A percentile compares a stretch with the other conserved stretches of the same genome.
These are phyloP conservation scores for Lipotes vexillifer DNA, from an alignment of 2,113 vertebrate species.

Conservation along the genomic window DNA sequence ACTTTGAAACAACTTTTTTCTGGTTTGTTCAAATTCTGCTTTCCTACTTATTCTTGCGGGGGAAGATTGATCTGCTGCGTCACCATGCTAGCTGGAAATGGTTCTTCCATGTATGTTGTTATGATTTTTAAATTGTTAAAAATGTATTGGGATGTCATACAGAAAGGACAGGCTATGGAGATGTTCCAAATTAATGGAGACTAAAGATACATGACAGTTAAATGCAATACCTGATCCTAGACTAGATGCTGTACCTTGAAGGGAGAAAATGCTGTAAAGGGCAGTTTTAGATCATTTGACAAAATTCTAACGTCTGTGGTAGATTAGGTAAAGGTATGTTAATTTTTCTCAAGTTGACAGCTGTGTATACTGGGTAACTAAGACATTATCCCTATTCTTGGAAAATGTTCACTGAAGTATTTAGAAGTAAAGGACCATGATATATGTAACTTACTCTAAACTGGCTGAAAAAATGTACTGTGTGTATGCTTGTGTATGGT, in stretches of 20 bases:
- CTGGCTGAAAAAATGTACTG: rapidly evolving
- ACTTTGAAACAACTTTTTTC: background rate
- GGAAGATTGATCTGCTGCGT: background rate
- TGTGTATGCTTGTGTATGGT: background rate
- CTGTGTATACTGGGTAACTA: background rate
- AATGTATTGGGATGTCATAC: background rate
- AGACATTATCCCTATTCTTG: background rate
- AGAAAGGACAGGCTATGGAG: background rate
- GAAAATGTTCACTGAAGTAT: background rate
- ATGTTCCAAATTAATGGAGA: background rate
- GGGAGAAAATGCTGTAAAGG: background rate
- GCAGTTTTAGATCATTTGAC: background rate
- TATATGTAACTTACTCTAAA: background rate
- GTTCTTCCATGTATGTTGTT: background rate
- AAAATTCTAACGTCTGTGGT: background rate
- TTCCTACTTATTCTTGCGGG: background rate
- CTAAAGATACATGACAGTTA: background rate
- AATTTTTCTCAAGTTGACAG: background rate
- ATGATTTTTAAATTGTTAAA: background rate
- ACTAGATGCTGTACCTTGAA: background rate
- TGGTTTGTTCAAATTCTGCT: background rate
- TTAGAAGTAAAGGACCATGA: background rate
- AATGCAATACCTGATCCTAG: too few relatives aligned
- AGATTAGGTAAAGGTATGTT: background rate
- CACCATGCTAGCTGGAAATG: background rate